phyloP scores from a whole-genome alignment of 2,888 invertebrate genomes.

The Cyclophora punctaria region DNA sequence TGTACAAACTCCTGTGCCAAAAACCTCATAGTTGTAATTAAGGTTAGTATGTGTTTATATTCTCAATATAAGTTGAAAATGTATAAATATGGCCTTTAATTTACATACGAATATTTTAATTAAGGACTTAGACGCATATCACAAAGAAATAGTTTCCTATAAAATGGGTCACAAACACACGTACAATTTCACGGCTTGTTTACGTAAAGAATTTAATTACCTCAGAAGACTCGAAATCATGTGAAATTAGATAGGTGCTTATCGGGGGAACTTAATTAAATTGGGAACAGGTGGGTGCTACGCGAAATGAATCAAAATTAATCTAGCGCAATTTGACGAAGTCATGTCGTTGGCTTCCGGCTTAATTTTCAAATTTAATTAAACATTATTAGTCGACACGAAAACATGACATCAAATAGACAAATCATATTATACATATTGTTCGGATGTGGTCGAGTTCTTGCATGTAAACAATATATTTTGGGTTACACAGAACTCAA shows the following conservation, averaged over 20 bases:
- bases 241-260: conserved; percentile 63
- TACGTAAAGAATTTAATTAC: conserved; percentile 54
- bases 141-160: no score
- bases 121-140: no score
- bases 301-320: conserved; percentile 68
- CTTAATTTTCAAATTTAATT: conserved; percentile 52
- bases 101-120: no score
- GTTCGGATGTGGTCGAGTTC: conserved; percentile 3
- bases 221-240: conserved; percentile 36
- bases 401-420: conserved; percentile 24
- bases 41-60: no score
- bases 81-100: no score
- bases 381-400: conserved; percentile 42
- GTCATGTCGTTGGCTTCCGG: conserved; percentile 41
- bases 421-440: conserved; percentile 5
- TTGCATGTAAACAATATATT: conserved; percentile 4
- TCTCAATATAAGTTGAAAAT: no score
- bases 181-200: no score
- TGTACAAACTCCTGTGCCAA: no score
- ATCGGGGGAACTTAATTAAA: conserved; percentile 62
- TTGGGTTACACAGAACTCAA: background rate
- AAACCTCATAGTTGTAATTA: no score
- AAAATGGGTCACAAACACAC: no score
- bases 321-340: conserved; percentile 59
- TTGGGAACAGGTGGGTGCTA: conserved; percentile 63